Base-by-base conservation (phyloP, 2,113 vertebrate species). In the Hassar affinis region DNA sequence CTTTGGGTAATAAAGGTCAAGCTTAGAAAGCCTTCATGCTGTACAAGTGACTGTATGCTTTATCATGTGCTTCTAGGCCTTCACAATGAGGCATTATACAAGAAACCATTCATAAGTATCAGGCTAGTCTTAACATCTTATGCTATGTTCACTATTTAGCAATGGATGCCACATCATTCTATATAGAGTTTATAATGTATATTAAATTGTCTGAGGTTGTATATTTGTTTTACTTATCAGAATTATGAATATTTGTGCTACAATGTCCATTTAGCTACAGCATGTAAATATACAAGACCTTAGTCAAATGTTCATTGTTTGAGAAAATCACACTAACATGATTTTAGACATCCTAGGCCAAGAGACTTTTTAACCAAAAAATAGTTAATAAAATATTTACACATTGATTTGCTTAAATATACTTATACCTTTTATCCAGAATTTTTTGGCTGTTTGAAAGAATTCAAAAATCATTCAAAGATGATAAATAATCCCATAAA, bases 11-110 rank as follows among this genome's bases (percentile, higher is more conserved):
- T 62, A 81, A 30, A 49, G 33, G 35, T 35, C 54, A 4, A 0
- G 18, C 42, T 76, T 35, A 35, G 20, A 68, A 52, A 42, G 61
- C 56, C n/a, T 15, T 59, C 6, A 14, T 33, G 76, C 57, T 79
- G 51, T 57, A 59, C 47, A 38, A 71, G 30, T 76, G 75, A 62
- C 22, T 33, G 27, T 52, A 68, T 42, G 18, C 54, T 56, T 78
- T 56, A 80, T 80, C 52, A 78, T 82, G 62, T 64, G 35, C 69
- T 77, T 88, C 79, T 83, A 80, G 57, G 54, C 25, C 42, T 57
- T 35, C 77, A 85, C 85, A 87, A 84, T 82, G 86, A 72, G 27
- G 18, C 42, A 64, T 82, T 87, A 85, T 88, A 74, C 74, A 78
- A 72, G 71, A 81, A 77, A n/a, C 71, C 45, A 71, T 86, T 80